phyloP scores from a whole-genome alignment of 2,797 vertebrate species.

The Coluber constrictor region DNA sequence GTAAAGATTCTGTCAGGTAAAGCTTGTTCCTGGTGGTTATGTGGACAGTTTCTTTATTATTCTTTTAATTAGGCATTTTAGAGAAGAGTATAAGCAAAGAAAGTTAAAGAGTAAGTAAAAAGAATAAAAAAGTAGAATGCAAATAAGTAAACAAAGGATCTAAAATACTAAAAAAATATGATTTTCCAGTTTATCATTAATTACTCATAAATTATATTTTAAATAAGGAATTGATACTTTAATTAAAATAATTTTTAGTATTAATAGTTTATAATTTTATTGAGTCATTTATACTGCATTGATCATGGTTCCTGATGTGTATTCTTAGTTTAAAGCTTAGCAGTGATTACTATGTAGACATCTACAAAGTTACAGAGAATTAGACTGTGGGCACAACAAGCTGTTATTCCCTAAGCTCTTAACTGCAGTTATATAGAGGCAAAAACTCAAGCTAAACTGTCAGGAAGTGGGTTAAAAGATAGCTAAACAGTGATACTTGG shows the following conservation, averaged over 20 bases:
- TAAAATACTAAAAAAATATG: background rate
- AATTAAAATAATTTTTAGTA: background rate
- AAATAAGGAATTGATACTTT: background rate
- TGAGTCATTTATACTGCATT: background rate
- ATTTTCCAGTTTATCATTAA: background rate
- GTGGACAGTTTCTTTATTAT: background rate
- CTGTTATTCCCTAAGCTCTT: background rate
- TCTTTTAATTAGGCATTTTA: background rate
- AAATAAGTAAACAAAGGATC: background rate
- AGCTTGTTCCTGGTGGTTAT: background rate
- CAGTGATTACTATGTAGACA: background rate
- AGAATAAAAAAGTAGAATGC: background rate
- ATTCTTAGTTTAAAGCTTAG: background rate
- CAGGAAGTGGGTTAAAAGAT: background rate
- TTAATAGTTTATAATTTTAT: background rate
- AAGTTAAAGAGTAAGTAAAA: background rate
- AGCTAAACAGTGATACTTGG: background rate
- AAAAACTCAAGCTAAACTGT: background rate
- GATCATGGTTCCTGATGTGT: background rate
- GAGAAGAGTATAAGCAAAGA: background rate
- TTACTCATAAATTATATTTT: background rate
- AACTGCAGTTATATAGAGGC: background rate
- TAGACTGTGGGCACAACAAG: background rate
- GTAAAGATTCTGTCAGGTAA: background rate
- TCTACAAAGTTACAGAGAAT: background rate